Evolutionary conservation across 2,797 vertebrate species (phyloP), one percentile per base, ranked within the genome.

Genomic region (Megaceryle alcyon): DNA sequence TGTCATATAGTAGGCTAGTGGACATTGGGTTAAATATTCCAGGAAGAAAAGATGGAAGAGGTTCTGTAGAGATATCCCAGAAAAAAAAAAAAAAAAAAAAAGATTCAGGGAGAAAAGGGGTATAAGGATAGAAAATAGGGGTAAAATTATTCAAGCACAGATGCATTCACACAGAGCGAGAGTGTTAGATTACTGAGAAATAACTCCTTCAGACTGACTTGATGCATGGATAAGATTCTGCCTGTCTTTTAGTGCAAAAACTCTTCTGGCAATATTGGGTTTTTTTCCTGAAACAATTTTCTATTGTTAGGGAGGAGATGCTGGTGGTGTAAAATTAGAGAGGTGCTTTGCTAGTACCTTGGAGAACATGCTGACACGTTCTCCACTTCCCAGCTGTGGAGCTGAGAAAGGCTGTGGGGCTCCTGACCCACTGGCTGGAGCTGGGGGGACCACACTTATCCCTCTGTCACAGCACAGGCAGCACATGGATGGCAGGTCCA

Each of bases 361-460:
- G 3, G 35, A 53, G 15, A 82, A 65, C 10, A 6, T 18, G 71
- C 22, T 61, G 18, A 12, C 1, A 0, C 1, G 2, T 61, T 66
- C 43, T 65, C 21, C 12, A 16, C 25, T 68, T 63, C 31, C 23
- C 12, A 61, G 39, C 14, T 0, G 0, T 6, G 49, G 37, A 54
- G 37, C 3, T 63, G 21, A 63, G 61, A 78, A 83, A 51, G 54
- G 41, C 23, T 2, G 0, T 14, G 28, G 49, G 35, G 22, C 33
- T 57, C 21, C 61, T 54, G 35, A 64, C 2, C 10, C 0, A 0
- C 10, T 0, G 7, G 14, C 25, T 3, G 4, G n/a, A 0, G 2
- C 4, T 5, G 2, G 7, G 14, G 18, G 17, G 6, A 37, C 10
- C 18, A 41, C 21, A 3, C 8, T 70, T 60, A n/a, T 6, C 35